Evolutionary conservation across 1,140 invertebrate genomes (phyloP), one percentile per base, ranked within the genome.

Genomic region (Trinorchestia longiramus): DNA sequence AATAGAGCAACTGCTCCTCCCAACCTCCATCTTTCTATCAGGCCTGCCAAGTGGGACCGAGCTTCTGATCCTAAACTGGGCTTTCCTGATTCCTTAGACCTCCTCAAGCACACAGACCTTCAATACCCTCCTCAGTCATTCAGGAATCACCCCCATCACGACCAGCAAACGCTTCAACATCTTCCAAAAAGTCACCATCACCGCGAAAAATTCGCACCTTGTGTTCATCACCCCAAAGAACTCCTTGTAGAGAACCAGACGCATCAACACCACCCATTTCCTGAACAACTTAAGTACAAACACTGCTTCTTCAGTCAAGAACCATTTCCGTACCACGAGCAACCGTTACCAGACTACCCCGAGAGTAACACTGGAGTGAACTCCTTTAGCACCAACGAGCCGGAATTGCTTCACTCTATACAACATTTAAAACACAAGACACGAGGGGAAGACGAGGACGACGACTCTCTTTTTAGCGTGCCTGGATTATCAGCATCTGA

Each of bases 41-140:
- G 41, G 19, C 44, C 92, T 44, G 17, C 4, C 92, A 94, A 94
- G 11, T 94, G 43, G 43, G 92, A 94, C 92, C 92, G 92, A 94
- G 0, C 92, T 19, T 43, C 43, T 40, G 92, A 94, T 40, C 43
- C 40, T 47, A 94, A 47, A 47, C 92, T 15, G 41, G 43, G 92
- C 92, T 45, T 94, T 45, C 92, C 92, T 94, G 92, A 23, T 19
- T 94, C 19, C 92, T 36, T 47, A 36, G 41, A 43, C 88, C 88
- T 15, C 41, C 88, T 19, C n/a, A 36, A 90, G 23, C 43, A 19
- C 41, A 23, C 62, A 77, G 28, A 77, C 62, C 62, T 77, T 36
- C 62, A 28, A 77, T 77, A 11, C 28, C 28, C 28, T 36, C 62
- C 15, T 23, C 62, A 77, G 36, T 77, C 62, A 23, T 77, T 77